Base-by-base conservation (phyloP, 1,140 invertebrate species). In the Pissodes strobi region DNA sequence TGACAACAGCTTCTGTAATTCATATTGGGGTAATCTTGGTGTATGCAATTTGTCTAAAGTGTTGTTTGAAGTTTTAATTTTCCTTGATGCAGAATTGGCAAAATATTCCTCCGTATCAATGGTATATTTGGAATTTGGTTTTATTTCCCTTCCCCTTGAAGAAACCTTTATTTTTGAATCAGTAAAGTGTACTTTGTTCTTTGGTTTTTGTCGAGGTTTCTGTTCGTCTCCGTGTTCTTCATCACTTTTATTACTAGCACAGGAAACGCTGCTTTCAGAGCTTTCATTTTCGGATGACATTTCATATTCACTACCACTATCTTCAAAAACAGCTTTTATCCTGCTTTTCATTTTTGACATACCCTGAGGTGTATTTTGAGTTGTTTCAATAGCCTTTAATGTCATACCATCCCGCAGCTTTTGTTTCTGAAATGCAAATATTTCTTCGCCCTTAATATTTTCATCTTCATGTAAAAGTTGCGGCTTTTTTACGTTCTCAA, bases 21-120 rank as follows among this genome's bases (percentile, higher is more conserved):
- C 79, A 72, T 88, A 85, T 62, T 89, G 85, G 52, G 88, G 84
- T 37, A 94, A 73, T 41, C 85, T 82, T 22, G 89, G 83, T 67
- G 86, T 90, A 69, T 90, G 87, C 2, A 95, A 77, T 59, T 87
- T 86, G 63, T 88, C 86, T 57, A 95, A 80, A 0, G 92, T 94
- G 58, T 88, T 86, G 80, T 94, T 89, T 6, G 92, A 95, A 9
- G 93, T 95, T 21, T 85, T 71, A 48, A 80, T 81, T 77, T 84
- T 82, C 79, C 83, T 85, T 69, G 79, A 83, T 17, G 82, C 80
- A 74, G 85, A 80, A 71, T 86, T 84, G 52, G 83, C 80, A 72
- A 88, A 88, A 74, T 87, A 88, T 57, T 86, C 85, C 73, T 87
- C 86, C 30, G 85, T 81, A 70, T 84, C 84, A 9, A 86, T 82